These are phyloP conservation scores for Eugnorisma glareosa DNA, from an alignment of 2,888 invertebrate species.

Conservation along the genomic window DNA sequence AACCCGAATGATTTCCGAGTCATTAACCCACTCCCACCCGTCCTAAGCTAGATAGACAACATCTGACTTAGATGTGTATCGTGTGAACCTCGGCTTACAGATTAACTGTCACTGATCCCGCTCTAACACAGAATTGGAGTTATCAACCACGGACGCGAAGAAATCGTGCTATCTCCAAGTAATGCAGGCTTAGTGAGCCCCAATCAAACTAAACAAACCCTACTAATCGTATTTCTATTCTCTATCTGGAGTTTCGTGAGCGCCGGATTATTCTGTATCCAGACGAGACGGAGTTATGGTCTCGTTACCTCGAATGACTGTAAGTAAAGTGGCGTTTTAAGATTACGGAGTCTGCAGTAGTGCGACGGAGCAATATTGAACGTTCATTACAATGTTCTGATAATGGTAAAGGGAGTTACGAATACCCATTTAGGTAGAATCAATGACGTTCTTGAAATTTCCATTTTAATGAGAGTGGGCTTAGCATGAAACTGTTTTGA, in stretches of 20 bases:
- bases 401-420: conserved; percentile 66
- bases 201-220: conserved; percentile 90
- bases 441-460: conserved; percentile 46
- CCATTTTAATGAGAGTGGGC: conserved; percentile 33
- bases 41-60: conserved; percentile 90
- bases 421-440: conserved; percentile 49
- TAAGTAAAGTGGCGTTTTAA: conserved; percentile 77
- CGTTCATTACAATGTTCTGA: conserved; percentile 74
- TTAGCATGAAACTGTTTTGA: conserved; percentile 4
- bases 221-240: conserved; percentile 88
- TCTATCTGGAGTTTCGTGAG: conserved; percentile 86
- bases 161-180: conserved; percentile 89
- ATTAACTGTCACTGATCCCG: conserved; percentile 85
- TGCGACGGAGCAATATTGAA: conserved; percentile 70
- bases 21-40: conserved; percentile 88
- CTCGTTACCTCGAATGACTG: conserved; percentile 87
- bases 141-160: conserved; percentile 88
- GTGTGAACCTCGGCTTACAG: conserved; percentile 86
- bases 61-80: conserved; percentile 89
- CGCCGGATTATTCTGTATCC: conserved; percentile 83
- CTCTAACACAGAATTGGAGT: conserved; percentile 86
- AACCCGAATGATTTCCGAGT: conserved; percentile 90
- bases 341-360: conserved; percentile 73
- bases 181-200: conserved; percentile 87
- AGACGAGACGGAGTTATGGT: conserved; percentile 86